Evolutionary conservation across 2,113 vertebrate genomes (phyloP).

Genomic region (Corythoichthys haematopterus): DNA sequence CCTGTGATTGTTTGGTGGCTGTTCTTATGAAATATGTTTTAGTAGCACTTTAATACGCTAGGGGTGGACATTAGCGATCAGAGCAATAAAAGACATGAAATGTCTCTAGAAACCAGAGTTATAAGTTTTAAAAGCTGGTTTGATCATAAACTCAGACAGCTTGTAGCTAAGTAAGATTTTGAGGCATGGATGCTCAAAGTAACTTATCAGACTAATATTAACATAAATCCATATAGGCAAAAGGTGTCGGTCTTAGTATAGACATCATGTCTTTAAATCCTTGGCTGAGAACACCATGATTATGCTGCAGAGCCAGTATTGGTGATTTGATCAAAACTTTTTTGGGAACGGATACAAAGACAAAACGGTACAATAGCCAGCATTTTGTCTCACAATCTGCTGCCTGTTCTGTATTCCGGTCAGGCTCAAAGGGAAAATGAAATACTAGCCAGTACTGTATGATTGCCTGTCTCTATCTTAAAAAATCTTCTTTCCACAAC

Average conservation of each 20-base stretch:
- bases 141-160: neutral
- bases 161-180: neutral
- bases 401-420: slow-evolving; percentile 38
- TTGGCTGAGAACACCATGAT: neutral
- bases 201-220: too few relatives aligned
- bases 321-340: neutral
- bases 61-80: too few relatives aligned
- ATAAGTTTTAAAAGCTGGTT: neutral
- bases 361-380: neutral
- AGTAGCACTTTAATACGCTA: too few relatives aligned
- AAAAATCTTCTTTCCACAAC: slow-evolving; percentile 26
- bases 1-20: neutral
- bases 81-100: too few relatives aligned
- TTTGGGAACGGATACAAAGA: neutral
- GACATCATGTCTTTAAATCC: neutral
- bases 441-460: slow-evolving; percentile 26
- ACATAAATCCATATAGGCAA: too few relatives aligned
- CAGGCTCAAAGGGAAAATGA: slow-evolving; percentile 34
- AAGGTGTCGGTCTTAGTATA: too few relatives aligned
- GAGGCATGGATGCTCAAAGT: too few relatives aligned
- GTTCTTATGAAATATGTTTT: neutral
- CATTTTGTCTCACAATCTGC: neutral
- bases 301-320: neutral
- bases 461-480: slow-evolving; percentile 38
- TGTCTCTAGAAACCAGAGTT: too few relatives aligned